phyloP scores from a whole-genome alignment of 2,888 invertebrate genomes.

The Eristalis pertinax region DNA sequence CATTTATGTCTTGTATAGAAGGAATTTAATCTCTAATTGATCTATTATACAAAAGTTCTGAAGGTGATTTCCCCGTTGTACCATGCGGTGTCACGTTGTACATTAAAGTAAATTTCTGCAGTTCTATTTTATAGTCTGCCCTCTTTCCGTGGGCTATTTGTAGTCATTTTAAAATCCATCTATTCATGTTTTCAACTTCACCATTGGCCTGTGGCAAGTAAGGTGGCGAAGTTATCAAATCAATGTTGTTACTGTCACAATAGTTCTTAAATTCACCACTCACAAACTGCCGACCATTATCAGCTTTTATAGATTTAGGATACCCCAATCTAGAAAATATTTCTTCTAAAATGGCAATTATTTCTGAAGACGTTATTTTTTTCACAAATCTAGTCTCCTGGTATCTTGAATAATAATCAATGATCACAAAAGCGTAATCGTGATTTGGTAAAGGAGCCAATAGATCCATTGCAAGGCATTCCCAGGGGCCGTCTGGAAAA shows the following conservation, averaged over 20 bases:
- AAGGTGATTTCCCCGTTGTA: constrained; percentile 46
- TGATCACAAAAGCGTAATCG: constrained; percentile 31
- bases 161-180: constrained; percentile 44
- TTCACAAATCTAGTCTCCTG: constrained; percentile 22
- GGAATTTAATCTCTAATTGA: constrained; percentile 37
- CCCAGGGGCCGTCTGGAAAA: constrained; percentile 29
- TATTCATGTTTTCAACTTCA: constrained; percentile 47
- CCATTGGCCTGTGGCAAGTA: constrained; percentile 59
- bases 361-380: constrained; percentile 6
- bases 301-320: constrained; percentile 28
- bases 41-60: constrained; percentile 38
- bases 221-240: constrained; percentile 25
- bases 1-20: constrained; percentile 34
- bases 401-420: constrained; percentile 41
- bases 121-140: constrained; percentile 37
- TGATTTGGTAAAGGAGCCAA: constrained; percentile 40
- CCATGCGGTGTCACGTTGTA: constrained; percentile 57
- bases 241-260: constrained; percentile 23
- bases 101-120: constrained; percentile 51
- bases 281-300: constrained; percentile 26
- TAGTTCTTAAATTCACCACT: constrained; percentile 20
- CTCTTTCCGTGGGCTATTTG: constrained; percentile 48
- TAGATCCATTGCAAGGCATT: constrained; percentile 23
- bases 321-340: constrained; percentile 22
- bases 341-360: constrained; percentile 13